Evolutionary conservation across 2,888 invertebrate genomes (phyloP).

Genomic region (Diarsia mendica): DNA sequence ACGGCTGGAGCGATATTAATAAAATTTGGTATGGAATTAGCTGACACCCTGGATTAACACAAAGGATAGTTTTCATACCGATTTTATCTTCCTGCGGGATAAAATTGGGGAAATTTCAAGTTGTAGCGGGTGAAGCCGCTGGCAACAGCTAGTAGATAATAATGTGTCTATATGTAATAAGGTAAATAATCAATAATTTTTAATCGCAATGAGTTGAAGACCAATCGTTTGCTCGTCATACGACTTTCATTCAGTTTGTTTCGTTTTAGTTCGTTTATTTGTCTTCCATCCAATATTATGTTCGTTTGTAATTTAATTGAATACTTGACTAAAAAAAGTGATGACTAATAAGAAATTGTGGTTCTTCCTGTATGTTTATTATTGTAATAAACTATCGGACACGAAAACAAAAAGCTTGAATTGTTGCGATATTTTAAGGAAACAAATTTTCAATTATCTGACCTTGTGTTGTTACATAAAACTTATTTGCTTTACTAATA

Average conservation of each 20-base stretch:
- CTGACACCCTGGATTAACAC: too few species aligned
- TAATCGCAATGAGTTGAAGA: neutral
- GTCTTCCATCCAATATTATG: slow-evolving; percentile 14
- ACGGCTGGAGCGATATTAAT: too few species aligned
- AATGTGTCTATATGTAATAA: neutral
- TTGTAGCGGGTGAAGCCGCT: too few species aligned
- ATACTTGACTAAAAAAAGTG: neutral
- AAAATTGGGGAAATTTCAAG: too few species aligned
- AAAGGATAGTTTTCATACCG: too few species aligned
- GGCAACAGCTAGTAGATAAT: neutral
- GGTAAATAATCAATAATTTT: neutral
- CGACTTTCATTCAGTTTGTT: slow-evolving; percentile 1
- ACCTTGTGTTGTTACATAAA: neutral
- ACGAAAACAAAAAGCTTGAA: neutral
- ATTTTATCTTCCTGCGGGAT: too few species aligned
- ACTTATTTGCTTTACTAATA: neutral
- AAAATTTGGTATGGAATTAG: too few species aligned
- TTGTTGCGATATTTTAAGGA: neutral
- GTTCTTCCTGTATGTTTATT: neutral
- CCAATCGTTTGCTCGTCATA: neutral
- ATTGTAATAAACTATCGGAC: neutral
- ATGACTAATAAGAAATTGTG: neutral
- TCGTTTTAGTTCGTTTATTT: neutral
- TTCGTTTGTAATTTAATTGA: neutral
- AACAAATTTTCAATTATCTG: neutral